Evolutionary conservation across 1,140 invertebrate genomes (phyloP).

Genomic region (Ylistrum balloti): DNA sequence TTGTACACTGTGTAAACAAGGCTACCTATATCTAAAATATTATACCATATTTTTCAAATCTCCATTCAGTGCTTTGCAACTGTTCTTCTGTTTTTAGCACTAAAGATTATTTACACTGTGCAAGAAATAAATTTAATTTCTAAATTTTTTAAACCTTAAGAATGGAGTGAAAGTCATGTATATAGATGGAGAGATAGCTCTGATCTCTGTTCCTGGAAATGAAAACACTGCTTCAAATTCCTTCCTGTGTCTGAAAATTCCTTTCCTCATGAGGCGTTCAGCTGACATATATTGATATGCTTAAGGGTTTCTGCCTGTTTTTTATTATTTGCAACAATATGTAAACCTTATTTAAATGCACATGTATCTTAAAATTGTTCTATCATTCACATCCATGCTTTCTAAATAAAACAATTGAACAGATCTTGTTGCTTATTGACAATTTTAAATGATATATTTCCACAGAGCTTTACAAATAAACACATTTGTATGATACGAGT

Average conservation of each 20-base stretch:
- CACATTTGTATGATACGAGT: not conserved
- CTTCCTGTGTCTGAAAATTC: too few species aligned
- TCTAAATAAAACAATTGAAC: not conserved
- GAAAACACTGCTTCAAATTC: too few species aligned
- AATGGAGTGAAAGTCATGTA: not conserved
- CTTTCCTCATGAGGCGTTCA: too few species aligned
- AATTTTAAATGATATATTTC: not conserved
- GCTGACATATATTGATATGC: too few species aligned
- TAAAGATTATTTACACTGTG: not conserved
- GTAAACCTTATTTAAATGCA: too few species aligned
- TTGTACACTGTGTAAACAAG: too few species aligned
- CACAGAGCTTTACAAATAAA: not conserved
- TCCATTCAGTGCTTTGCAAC: not conserved
- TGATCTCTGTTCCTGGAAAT: too few species aligned
- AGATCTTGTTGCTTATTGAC: conserved; percentile 30
- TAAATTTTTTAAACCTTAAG: not conserved
- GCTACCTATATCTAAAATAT: not conserved
- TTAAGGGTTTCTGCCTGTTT: too few species aligned
- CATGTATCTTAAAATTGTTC: not conserved
- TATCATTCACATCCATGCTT: not conserved
- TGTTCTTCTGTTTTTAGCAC: not conserved
- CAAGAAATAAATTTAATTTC: not conserved
- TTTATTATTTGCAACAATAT: too few species aligned
- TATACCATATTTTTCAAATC: not conserved
- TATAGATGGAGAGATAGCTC: not conserved